Conservation (phyloP, 2,797 vertebrate species). For the Spinus pinus region DNA sequence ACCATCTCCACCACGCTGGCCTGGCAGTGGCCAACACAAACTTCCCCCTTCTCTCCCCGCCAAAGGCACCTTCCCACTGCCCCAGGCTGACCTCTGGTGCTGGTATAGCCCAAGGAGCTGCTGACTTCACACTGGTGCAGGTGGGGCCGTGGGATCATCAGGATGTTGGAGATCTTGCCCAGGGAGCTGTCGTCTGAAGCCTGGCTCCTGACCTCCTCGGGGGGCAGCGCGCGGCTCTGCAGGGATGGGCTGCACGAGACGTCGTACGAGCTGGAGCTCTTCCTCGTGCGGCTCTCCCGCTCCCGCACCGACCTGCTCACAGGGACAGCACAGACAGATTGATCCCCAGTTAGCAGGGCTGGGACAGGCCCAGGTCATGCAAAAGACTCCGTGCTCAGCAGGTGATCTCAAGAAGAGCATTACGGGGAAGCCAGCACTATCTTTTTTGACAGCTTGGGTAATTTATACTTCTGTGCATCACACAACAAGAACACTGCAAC, state of each 20-base stretch:
- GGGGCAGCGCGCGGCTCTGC: slow-evolving; percentile 74
- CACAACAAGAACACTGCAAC: not conserved
- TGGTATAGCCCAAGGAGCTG: slow-evolving; percentile 95
- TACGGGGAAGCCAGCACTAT: not conserved
- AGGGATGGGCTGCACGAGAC: slow-evolving; percentile 82
- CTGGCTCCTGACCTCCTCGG: slow-evolving; percentile 91
- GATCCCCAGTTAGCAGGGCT: not conserved
- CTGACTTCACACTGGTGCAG: slow-evolving; percentile 93
- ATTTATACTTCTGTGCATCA: not conserved
- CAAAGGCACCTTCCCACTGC: not conserved
- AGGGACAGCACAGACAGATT: not conserved
- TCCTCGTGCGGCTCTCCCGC: slow-evolving; percentile 79
- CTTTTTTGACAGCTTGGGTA: not conserved
- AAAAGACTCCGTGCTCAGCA: not conserved
- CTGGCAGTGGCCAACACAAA: not conserved
- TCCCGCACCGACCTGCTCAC: slow-evolving; percentile 80
- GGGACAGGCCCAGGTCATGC: not conserved
- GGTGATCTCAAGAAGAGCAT: not conserved
- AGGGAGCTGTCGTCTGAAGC: slow-evolving; percentile 92
- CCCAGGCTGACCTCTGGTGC: slow-evolving; percentile 86
- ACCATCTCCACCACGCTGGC: not conserved
- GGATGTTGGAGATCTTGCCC: slow-evolving; percentile 90
- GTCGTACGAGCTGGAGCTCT: slow-evolving; percentile 89
- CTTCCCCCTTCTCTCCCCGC: not conserved
- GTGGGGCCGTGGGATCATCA: slow-evolving; percentile 88